Evolutionary conservation across 2,113 vertebrate species (phyloP), one percentile per base, ranked within the genome.

Genomic region (Jacana jacana): DNA sequence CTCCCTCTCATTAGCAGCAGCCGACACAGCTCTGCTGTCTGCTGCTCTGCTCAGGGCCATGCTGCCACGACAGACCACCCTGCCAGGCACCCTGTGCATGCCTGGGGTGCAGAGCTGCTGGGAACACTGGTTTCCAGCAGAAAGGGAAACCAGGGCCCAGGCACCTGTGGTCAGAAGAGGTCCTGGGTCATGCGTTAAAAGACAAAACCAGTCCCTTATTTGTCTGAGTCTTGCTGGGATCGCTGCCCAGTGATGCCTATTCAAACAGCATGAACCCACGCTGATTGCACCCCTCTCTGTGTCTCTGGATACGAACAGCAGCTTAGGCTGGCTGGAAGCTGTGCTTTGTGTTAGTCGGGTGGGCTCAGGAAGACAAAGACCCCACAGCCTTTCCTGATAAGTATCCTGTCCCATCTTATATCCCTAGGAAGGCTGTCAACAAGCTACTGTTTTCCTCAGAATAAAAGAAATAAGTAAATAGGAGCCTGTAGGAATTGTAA

Each of bases 81-180:
- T n/a, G n/a, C n/a, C 3, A 1, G 68, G 33, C 46, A 52, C 54
- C 42, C 9, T 8, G 16, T 23, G 61, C 3, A 1, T n/a, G 57
- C 49, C 44, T 8, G 13, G 72, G 69, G 46, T 11, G 31, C 86
- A 57, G 54, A 73, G 72, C n/a, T n/a, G 55, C 73, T 12, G 42
- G 61, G 39, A 86, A 86, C 0, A 27, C 24, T 31, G 48, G 37
- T 68, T 66, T 39, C 78, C 72, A 19, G 24, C 33, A 48, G 52
- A 66, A 4, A 1, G 33, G 46, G 13, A 79, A 81, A 80, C 9
- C 52, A 55, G 4, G 0, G 35, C 63, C 15, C 0, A 0, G 79
- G 48, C 44, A 93, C 39, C 75, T 35, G 57, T 7, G 30, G 40
- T 22, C 54, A 86, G 80, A 23, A 44, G 33, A 73, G 49, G 35